Percentiles rank a stretch among this genome's conserved stretches.
These are phyloP conservation scores for Marcusenius ussheri DNA, from an alignment of 2,113 vertebrate species.

Conservation along the genomic window DNA sequence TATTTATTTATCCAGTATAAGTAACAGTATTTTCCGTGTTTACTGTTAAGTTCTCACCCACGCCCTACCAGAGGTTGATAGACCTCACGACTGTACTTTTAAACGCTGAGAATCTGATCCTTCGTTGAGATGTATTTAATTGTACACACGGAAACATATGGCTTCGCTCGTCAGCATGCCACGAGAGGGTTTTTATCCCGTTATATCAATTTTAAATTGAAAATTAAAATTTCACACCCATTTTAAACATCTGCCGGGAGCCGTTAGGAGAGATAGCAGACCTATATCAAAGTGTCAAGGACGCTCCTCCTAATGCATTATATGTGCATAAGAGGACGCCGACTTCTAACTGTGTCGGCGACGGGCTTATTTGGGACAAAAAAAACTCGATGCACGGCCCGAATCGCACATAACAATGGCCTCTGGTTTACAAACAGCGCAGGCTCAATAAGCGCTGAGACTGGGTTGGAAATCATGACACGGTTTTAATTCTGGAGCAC, in stretches of 20 bases:
- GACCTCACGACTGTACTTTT: neutral
- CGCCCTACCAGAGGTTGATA: neutral
- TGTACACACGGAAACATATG: neutral
- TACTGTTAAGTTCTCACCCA: neutral
- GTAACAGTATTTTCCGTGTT: neutral
- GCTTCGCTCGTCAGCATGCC: neutral
- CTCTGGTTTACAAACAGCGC: neutral
- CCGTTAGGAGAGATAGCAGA: neutral
- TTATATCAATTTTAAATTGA: neutral
- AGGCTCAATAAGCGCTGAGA: neutral
- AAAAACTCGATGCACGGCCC: neutral
- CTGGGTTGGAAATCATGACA: neutral
- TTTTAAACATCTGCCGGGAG: neutral
- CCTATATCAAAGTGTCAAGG: neutral
- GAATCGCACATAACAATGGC: neutral
- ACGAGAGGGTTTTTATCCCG: neutral
- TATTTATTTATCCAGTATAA: neutral
- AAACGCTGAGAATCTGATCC: neutral
- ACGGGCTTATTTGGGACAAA: neutral
- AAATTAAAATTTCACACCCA: neutral
- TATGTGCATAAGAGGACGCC: neutral
- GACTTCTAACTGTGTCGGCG: neutral
- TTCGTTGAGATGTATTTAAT: neutral
- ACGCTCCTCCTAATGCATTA: neutral
- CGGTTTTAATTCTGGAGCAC: conserved; percentile 1